Percentiles rank a stretch among this genome's conserved stretches.
Evolutionary conservation across 2,113 vertebrate genomes (phyloP).

Genomic region (Orthonyx spaldingii): DNA sequence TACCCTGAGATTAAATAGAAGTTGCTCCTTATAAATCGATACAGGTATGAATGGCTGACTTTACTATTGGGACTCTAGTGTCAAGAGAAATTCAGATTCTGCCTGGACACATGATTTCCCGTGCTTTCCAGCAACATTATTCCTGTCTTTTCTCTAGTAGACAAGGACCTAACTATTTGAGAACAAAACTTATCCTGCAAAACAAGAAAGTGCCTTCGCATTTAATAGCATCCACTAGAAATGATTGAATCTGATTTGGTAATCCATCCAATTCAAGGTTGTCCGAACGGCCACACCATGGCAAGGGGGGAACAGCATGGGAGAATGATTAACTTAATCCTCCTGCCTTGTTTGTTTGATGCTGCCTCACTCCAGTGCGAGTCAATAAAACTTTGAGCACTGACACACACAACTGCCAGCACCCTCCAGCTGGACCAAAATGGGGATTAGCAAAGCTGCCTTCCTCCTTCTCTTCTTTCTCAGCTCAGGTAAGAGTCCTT

Average conservation of each 20-base stretch:
- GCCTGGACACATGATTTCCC: not conserved
- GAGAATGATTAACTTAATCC: constrained; percentile 72
- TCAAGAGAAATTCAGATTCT: not conserved
- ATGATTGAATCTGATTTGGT: constrained; percentile 29
- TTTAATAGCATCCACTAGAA: constrained; percentile 28
- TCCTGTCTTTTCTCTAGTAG: not conserved
- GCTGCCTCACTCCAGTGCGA: not conserved
- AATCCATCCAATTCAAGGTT: constrained; percentile 58
- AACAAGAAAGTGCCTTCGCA: not conserved
- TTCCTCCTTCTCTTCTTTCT: constrained; percentile 67
- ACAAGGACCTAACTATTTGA: not conserved
- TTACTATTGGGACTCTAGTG: not conserved
- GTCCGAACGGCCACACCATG: not conserved
- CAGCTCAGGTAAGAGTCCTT: constrained; percentile 69
- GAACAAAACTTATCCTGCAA: not conserved
- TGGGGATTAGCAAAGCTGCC: constrained; percentile 48
- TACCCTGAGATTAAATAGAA: not conserved
- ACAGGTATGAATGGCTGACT: not conserved
- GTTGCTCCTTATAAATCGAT: not conserved
- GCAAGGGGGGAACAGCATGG: not conserved
- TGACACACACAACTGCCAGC: not conserved
- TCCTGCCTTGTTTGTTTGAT: constrained; percentile 37
- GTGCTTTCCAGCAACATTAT: not conserved
- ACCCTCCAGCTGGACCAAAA: constrained; percentile 25
- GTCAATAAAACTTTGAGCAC: constrained; percentile 56